Base-by-base conservation (phyloP, 2,888 invertebrate species). In the Ellobium chinense region DNA sequence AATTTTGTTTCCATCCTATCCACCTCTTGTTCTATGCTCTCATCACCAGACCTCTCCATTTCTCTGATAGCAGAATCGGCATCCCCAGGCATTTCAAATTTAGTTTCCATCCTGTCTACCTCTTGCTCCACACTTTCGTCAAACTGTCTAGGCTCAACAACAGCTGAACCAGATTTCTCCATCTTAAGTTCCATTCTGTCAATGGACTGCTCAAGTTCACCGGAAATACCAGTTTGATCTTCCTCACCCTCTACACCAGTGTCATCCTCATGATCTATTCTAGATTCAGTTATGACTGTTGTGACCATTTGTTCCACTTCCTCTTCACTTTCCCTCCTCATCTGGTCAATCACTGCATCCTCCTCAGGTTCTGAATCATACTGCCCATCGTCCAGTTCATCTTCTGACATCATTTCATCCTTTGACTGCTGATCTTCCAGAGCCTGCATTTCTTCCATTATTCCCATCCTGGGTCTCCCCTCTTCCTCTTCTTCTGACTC, bases 361-460 rank as follows among this genome's bases (percentile, higher is more conserved):
- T 72, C 63, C 27, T 60, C 63, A 37, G 39, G 31, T 68, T 76
- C 76, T 2, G 75, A 72, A 2, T 68, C 77, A 65, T 70, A 58
- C 27, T 75, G 58, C 21, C 68, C 83, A 80, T 78, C 88, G 60
- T 83, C 87, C 84, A 87, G 85, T 83, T 88, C 89, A 68, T 88
- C 88, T 80, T 87, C 87, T 65, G 89, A 88, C 29, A 37, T 21
- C 18, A 27, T 24, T 37, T 85, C 85, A 21, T 63, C 77, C 37
- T 39, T 39, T 24, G n/a, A 56, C 62, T 73, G 72, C n/a, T 72
- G 56, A 9, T 77, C 60, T 54, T 83, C 83, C 56, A 83, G 54
- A 7, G 36, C 75, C 31, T 81, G 82, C 60, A 82, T 74, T 46
- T 84, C 84, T 62, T 75, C 84, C 58, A 82, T 74, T 5, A 81